A percentile compares a stretch with the other conserved stretches of the same genome.
Evolutionary conservation across 2,797 vertebrate genomes (phyloP).

Genomic region (Furcifer pardalis): DNA sequence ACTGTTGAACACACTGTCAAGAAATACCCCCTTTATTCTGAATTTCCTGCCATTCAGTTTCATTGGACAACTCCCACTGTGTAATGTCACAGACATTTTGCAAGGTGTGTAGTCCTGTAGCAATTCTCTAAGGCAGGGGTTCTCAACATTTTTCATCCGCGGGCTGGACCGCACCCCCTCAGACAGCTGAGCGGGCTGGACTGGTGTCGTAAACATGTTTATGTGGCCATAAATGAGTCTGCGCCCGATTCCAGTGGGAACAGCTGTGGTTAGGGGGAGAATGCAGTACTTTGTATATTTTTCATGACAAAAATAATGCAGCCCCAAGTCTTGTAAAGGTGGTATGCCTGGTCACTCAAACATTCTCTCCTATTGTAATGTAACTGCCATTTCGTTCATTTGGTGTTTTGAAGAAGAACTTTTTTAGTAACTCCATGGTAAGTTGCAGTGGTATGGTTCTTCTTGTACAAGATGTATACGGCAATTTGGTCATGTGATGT

Average conservation of each 20-base stretch:
- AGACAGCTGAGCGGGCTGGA: too few relatives aligned
- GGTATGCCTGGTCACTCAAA: neutral
- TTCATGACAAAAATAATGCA: conserved; percentile 5
- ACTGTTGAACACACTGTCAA: neutral
- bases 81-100: neutral
- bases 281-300: neutral
- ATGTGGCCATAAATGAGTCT: too few relatives aligned
- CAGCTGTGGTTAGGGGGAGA: neutral
- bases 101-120: neutral
- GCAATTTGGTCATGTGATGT: neutral
- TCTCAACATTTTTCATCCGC: too few relatives aligned
- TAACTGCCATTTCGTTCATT: conserved; percentile 10
- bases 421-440: neutral
- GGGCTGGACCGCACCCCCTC: too few relatives aligned
- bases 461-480: neutral
- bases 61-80: neutral
- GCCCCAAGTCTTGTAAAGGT: neutral
- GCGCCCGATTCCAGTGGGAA: too few relatives aligned
- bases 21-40: neutral
- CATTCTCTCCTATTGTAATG: neutral
- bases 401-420: conserved; percentile 25
- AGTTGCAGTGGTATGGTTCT: neutral
- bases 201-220: too few relatives aligned
- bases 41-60: too few relatives aligned
- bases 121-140: neutral